Conservation (phyloP, 2,113 vertebrate genomes). For the Mus spicilegus region DNA sequence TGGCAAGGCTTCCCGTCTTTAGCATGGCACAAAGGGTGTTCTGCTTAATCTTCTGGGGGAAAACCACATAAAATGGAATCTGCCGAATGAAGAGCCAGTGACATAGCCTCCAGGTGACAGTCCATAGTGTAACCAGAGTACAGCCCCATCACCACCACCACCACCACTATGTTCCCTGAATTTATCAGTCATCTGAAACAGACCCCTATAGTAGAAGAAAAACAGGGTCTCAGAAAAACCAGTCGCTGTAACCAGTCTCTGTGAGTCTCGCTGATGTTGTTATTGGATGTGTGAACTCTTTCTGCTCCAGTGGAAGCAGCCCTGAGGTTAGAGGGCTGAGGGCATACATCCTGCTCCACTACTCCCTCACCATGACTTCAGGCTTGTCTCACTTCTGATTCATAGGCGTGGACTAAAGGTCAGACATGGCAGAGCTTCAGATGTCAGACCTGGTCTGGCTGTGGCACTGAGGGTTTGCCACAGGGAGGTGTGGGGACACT, state of each 20-base stretch:
- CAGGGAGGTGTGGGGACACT: not conserved
- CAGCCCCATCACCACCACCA: not conserved
- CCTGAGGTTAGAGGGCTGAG: not conserved
- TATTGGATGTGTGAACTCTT: not conserved
- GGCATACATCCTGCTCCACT: not conserved
- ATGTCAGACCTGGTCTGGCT: not conserved
- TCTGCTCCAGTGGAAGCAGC: not conserved
- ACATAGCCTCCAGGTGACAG: not conserved
- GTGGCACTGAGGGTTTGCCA: not conserved
- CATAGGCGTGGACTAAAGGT: not conserved
- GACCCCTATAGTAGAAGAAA: not conserved
- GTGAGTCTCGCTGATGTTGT: not conserved
- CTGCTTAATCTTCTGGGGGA: not conserved
- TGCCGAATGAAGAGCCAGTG: not conserved
- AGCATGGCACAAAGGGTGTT: not conserved
- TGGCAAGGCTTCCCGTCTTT: not conserved
- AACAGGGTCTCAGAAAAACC: not conserved
- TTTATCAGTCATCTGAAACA: not conserved
- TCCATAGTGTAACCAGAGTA: too few species aligned
- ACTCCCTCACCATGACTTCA: not conserved
- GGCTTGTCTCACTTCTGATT: not conserved
- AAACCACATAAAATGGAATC: not conserved
- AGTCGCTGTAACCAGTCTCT: not conserved
- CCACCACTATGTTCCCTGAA: not conserved
- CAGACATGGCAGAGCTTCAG: not conserved